Percentiles rank a stretch among this genome's conserved stretches.
Evolutionary conservation across 30 jellyfish, hydroid and myxozoan species (phyloP).

Genomic region (Mastigias papua): DNA sequence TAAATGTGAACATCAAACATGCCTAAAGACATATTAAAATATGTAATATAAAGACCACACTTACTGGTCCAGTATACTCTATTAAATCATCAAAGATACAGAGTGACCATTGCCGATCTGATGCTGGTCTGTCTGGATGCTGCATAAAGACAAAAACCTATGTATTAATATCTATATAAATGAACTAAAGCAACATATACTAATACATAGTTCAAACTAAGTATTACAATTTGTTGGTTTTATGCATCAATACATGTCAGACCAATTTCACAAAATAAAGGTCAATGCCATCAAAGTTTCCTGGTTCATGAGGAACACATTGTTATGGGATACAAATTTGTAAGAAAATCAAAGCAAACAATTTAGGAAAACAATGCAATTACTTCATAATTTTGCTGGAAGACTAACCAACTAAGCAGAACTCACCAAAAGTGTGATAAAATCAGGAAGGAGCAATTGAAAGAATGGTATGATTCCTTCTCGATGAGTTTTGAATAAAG

Average conservation of each 20-base stretch:
- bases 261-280: neutral
- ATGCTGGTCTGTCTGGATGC: constrained; percentile 95
- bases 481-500: constrained; percentile 91
- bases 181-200: no score
- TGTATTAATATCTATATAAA: neutral
- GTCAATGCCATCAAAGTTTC: neutral
- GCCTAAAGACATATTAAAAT: no score
- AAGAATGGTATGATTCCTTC: constrained; percentile 91
- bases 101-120: constrained; percentile 98
- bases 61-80: constrained; percentile 97
- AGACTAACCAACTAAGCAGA: no score
- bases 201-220: neutral
- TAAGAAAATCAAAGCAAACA: neutral
- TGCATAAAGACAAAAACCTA: constrained; percentile 8
- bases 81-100: constrained; percentile 95
- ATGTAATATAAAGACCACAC: no score
- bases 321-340: neutral
- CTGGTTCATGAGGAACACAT: neutral
- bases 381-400: no score
- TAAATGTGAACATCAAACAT: no score
- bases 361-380: no score
- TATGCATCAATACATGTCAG: neutral
- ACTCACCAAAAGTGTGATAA: constrained; percentile 80
- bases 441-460: constrained; percentile 92
- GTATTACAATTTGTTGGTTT: no score